phyloP scores from a whole-genome alignment of 2,888 invertebrate species.

The Lithophane leautieri region DNA sequence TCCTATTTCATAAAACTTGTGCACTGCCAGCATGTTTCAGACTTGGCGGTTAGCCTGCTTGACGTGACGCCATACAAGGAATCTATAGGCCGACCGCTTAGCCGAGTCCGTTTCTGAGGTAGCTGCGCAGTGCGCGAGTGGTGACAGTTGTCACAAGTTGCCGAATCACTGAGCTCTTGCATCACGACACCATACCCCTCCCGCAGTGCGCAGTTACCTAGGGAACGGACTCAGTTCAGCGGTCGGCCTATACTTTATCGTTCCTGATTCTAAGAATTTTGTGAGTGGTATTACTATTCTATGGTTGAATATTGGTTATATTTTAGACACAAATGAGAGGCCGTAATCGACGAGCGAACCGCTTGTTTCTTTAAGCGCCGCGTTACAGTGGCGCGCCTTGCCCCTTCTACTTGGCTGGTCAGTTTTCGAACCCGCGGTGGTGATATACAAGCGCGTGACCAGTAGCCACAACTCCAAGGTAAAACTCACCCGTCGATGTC shows the following conservation, averaged over 20 bases:
- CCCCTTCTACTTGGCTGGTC: background rate
- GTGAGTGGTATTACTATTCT: constrained; percentile 8
- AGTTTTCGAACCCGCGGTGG: background rate
- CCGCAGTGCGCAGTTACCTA: no score
- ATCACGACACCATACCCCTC: no score
- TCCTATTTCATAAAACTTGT: background rate
- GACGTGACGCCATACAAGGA: constrained; percentile 14
- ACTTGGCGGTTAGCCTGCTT: background rate
- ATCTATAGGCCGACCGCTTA: background rate
- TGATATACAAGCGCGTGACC: no score
- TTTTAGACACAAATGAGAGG: constrained; percentile 34
- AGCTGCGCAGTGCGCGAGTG: no score
- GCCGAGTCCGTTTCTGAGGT: no score
- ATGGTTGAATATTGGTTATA: constrained; percentile 11
- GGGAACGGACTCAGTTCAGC: no score
- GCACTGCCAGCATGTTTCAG: constrained; percentile 1
- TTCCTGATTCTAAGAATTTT: background rate
- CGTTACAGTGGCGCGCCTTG: background rate
- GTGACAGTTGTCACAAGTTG: no score
- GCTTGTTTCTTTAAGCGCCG: background rate
- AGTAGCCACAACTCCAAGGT: background rate
- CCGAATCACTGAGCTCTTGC: no score
- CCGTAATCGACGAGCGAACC: constrained; percentile 8
- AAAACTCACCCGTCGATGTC: background rate
- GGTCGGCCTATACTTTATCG: background rate